phyloP scores from a whole-genome alignment of 53 echinoderm and acorn worm genomes.

The Echinometra lucunter region DNA sequence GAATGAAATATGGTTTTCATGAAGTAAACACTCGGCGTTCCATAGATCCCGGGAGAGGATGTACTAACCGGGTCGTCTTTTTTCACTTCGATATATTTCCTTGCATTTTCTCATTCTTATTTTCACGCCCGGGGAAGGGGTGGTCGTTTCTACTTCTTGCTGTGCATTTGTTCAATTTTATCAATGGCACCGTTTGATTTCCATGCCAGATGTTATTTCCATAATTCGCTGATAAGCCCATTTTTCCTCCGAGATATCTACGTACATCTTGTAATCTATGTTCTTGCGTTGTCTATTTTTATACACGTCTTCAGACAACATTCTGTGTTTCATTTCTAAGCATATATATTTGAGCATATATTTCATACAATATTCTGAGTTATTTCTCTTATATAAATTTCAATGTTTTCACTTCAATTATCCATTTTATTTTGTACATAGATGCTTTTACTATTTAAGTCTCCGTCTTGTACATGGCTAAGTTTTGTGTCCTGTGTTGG shows the following conservation, averaged over 20 bases:
- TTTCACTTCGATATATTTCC: not conserved
- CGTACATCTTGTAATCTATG: not conserved
- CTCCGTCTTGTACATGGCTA: no score
- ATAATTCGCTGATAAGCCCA: slow-evolving; percentile 9
- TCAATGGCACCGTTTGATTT: not conserved
- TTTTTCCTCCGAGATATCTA: slow-evolving; percentile 17
- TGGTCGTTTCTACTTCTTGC: not conserved
- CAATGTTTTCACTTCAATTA: no score
- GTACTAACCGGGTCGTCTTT: not conserved
- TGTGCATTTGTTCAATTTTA: not conserved
- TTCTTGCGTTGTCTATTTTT: not conserved
- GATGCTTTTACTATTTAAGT: no score
- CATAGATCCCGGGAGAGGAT: slow-evolving; percentile 2
- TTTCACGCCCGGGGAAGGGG: not conserved
- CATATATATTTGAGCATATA: no score
- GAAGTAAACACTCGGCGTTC: not conserved
- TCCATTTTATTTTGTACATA: no score
- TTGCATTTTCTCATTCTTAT: not conserved
- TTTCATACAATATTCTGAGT: no score
- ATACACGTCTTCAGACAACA: not conserved
- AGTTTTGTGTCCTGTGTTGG: no score
- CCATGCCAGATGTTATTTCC: slow-evolving; percentile 42
- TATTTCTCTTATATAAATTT: no score
- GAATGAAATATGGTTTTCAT: not conserved
- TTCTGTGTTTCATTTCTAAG: not conserved